Evolutionary conservation across 2,113 vertebrate genomes (phyloP).

Genomic region (Osmerus mordax): DNA sequence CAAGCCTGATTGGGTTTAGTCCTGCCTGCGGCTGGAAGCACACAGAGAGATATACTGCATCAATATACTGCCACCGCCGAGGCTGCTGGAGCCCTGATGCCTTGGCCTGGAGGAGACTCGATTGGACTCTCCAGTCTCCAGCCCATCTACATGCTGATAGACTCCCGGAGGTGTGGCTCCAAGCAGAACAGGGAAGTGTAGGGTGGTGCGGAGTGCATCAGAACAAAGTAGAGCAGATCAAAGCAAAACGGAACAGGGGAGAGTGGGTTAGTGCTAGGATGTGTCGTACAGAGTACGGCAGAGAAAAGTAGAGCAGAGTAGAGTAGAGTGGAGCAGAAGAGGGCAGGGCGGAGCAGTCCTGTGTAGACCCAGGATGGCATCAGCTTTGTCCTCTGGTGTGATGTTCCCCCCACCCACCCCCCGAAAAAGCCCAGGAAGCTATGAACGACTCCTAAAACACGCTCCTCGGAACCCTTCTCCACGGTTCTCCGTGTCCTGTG

Average conservation of each 20-base stretch:
- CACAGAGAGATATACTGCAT: slow-evolving; percentile 49
- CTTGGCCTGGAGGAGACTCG: slow-evolving; percentile 16
- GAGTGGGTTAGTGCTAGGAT: too few relatives aligned
- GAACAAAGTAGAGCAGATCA: too few relatives aligned
- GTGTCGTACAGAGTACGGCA: too few relatives aligned
- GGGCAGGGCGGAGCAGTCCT: not conserved
- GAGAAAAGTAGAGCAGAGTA: too few relatives aligned
- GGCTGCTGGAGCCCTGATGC: slow-evolving; percentile 8
- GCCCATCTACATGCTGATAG: too few relatives aligned
- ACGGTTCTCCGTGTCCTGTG: not conserved
- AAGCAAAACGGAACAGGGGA: too few relatives aligned
- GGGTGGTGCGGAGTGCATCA: too few relatives aligned
- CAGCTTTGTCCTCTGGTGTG: slow-evolving; percentile 41
- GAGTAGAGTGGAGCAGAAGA: not conserved
- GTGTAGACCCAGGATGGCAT: not conserved
- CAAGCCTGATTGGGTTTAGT: slow-evolving; percentile 59
- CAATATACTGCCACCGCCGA: slow-evolving; percentile 29
- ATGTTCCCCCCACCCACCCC: slow-evolving; percentile 17
- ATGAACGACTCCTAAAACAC: slow-evolving; percentile 6
- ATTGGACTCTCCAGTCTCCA: not conserved
- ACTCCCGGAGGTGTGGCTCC: too few relatives aligned
- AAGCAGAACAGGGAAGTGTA: too few relatives aligned
- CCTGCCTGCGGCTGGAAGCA: slow-evolving; percentile 38
- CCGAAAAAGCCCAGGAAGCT: not conserved
- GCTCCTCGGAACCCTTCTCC: not conserved